phyloP scores from a whole-genome alignment of 2,797 vertebrate species.

The Naso thynnoides region DNA sequence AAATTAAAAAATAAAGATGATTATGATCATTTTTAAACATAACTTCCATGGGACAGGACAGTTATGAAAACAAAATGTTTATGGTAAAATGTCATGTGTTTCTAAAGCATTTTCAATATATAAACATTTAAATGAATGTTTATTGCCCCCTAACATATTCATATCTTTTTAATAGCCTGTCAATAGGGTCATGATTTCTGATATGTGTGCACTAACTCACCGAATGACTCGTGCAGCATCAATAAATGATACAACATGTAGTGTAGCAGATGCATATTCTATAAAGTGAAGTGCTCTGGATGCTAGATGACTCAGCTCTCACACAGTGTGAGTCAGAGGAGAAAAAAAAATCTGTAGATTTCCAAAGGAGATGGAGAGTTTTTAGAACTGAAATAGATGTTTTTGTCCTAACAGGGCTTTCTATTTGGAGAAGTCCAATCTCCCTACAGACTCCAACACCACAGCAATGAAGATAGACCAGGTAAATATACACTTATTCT shows the following conservation, averaged over 20 bases:
- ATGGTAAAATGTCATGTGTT: neutral
- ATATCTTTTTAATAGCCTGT: neutral
- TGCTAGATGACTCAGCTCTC: slow-evolving; percentile 54
- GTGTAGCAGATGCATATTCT: slow-evolving; percentile 32
- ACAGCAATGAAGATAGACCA: slow-evolving; percentile 98
- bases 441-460: slow-evolving; percentile 93
- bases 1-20: neutral
- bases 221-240: slow-evolving; percentile 31
- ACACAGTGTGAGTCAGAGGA: slow-evolving; percentile 41
- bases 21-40: neutral
- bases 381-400: slow-evolving; percentile 30
- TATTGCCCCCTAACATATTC: neutral
- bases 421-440: slow-evolving; percentile 98
- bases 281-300: slow-evolving; percentile 27
- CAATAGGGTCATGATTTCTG: neutral
- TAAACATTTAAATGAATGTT: neutral
- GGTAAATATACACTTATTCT: slow-evolving; percentile 81
- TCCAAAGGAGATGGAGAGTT: slow-evolving; percentile 18
- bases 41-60: too few relatives aligned
- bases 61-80: neutral
- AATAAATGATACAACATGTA: slow-evolving; percentile 33
- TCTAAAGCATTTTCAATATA: neutral
- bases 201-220: neutral
- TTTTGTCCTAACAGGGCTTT: slow-evolving; percentile 88
- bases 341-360: slow-evolving; percentile 27